Percentiles rank a stretch among this genome's conserved stretches.
Evolutionary conservation across 2,113 vertebrate species (phyloP).

Genomic region (Pseudopipra pipra): DNA sequence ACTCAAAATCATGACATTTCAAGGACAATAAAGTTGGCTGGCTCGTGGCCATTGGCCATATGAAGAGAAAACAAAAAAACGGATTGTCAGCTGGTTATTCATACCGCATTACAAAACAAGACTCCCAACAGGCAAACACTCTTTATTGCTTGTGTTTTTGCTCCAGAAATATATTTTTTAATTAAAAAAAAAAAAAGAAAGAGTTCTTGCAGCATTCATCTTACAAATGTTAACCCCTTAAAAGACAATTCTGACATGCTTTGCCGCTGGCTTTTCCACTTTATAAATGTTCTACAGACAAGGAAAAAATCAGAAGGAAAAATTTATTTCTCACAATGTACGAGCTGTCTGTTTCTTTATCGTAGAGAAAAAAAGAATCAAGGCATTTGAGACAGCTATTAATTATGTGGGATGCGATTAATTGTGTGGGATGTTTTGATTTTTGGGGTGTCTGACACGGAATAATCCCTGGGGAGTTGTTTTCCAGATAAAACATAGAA

Average conservation of each 20-base stretch:
- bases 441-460: not conserved
- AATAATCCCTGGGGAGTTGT: not conserved
- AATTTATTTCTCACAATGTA: conserved; percentile 20
- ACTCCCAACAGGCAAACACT: conserved; percentile 68
- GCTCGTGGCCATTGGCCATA: conserved; percentile 69
- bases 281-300: conserved; percentile 49
- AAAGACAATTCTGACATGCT: conserved; percentile 49
- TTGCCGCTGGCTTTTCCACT: conserved; percentile 47
- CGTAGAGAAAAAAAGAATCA: not conserved
- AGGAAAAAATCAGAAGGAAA: conserved; percentile 38
- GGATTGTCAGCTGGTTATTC: conserved; percentile 72
- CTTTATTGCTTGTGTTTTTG: conserved; percentile 66
- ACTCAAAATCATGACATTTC: conserved; percentile 73
- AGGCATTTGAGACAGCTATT: not conserved
- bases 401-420: not conserved
- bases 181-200: conserved; percentile 45
- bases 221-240: conserved; percentile 70
- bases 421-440: not conserved
- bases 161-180: conserved; percentile 71
- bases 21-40: conserved; percentile 76
- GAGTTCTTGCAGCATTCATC: conserved; percentile 44
- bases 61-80: conserved; percentile 45
- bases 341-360: not conserved
- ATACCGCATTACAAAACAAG: conserved; percentile 70
- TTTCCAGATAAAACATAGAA: not conserved